phyloP scores from a whole-genome alignment of 2,888 invertebrate genomes.

The Neelides folsomi region DNA sequence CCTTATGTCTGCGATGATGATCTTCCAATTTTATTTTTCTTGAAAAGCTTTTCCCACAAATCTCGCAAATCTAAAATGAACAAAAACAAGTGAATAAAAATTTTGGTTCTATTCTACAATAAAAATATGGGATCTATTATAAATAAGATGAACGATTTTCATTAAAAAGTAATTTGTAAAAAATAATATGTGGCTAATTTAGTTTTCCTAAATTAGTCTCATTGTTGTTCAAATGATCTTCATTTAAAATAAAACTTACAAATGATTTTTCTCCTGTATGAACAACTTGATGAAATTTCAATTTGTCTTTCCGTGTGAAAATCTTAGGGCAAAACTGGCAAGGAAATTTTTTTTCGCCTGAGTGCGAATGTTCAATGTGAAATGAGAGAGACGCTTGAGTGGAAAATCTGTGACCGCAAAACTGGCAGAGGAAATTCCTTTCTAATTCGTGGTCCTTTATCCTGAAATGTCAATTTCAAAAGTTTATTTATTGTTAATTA shows the following conservation, averaged over 20 bases:
- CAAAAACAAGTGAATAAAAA: no score
- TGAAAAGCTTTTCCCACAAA: conserved; percentile 11
- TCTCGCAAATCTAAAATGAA: conserved; percentile 1
- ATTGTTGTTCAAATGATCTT: no score
- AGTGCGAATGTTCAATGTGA: background rate
- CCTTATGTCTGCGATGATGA: conserved; percentile 7
- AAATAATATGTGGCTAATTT: no score
- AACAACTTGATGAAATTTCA: conserved; percentile 6
- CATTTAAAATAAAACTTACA: background rate
- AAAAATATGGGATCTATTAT: no score
- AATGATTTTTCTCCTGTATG: conserved; percentile 12
- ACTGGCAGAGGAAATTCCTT: conserved; percentile 6
- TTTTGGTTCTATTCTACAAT: no score
- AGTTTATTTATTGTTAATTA: no score
- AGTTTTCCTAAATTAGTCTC: no score
- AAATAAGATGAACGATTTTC: no score
- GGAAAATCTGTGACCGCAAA: conserved; percentile 8
- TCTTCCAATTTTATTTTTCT: conserved; percentile 13
- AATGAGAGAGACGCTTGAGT: background rate
- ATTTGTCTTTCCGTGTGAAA: conserved; percentile 7
- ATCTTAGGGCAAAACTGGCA: conserved; percentile 4
- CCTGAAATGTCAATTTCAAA: no score
- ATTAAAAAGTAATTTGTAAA: no score
- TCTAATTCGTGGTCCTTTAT: conserved; percentile 4
- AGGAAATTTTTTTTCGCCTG: background rate